phyloP scores from a whole-genome alignment of 1,140 invertebrate genomes.

The Sitophilus oryzae region DNA sequence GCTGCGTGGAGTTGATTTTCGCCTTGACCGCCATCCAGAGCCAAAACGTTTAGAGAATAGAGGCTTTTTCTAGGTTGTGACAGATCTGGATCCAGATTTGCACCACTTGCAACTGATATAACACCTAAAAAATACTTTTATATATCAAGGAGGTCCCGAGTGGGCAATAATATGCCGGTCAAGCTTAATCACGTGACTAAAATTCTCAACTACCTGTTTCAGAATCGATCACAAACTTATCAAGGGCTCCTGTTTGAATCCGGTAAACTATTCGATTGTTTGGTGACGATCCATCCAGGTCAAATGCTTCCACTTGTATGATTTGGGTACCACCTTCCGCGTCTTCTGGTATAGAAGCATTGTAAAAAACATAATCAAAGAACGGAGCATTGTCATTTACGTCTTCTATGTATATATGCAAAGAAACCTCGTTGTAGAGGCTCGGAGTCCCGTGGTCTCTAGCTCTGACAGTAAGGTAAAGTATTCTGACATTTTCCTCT shows the following conservation, averaged over 20 bases:
- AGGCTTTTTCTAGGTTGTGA: conserved; percentile 65
- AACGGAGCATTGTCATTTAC: conserved; percentile 79
- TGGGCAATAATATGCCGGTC: too few species aligned
- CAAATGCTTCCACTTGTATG: conserved; percentile 73
- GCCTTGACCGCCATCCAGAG: conserved; percentile 82
- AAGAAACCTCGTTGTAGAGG: conserved; percentile 60
- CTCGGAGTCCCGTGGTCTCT: conserved; percentile 73
- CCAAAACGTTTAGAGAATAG: conserved; percentile 65
- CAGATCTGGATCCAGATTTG: conserved; percentile 83
- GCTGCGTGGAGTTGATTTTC: conserved; percentile 64
- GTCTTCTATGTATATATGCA: conserved; percentile 80
- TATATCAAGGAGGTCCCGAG: too few species aligned
- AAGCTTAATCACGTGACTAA: too few species aligned
- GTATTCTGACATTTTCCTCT: conserved; percentile 58
- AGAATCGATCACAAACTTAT: conserved; percentile 87
- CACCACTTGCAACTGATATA: conserved; percentile 78
- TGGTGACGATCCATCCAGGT: conserved; percentile 77
- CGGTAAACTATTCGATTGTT: conserved; percentile 84
- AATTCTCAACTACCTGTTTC: conserved; percentile 72
- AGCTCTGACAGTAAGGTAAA: conserved; percentile 72
- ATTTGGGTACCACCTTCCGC: conserved; percentile 70
- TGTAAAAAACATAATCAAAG: conserved; percentile 71
- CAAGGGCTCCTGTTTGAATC: conserved; percentile 77
- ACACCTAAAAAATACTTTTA: conserved; percentile 33
- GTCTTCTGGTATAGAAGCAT: conserved; percentile 75